Percentiles rank a stretch among this genome's conserved stretches.
These are phyloP conservation scores for Verasper variegatus DNA, from an alignment of 2,113 vertebrate genomes.

Conservation along the genomic window DNA sequence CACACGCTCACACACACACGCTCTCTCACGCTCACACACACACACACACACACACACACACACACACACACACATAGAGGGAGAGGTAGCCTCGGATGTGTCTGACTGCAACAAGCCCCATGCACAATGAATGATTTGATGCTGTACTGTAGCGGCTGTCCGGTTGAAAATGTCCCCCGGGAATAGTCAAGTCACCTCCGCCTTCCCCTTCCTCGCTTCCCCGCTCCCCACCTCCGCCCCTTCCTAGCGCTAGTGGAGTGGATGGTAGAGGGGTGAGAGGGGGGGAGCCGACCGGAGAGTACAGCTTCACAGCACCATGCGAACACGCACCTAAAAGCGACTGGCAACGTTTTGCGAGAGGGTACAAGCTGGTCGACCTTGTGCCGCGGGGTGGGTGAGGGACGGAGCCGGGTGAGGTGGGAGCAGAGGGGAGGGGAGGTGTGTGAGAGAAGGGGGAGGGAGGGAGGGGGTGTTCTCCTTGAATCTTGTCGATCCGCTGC, in stretches of 20 bases:
- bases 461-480: slow-evolving; percentile 51
- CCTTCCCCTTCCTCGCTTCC: not conserved
- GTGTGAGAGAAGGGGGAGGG: not conserved
- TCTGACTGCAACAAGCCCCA: slow-evolving; percentile 32
- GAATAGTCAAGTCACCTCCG: slow-evolving; percentile 52
- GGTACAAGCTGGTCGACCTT: slow-evolving; percentile 77
- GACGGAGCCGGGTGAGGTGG: slow-evolving; percentile 55
- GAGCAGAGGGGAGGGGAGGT: slow-evolving; percentile 9
- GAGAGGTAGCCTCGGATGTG: slow-evolving; percentile 12
- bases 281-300: no score
- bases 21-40: not conserved
- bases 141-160: slow-evolving; percentile 56
- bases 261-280: no score
- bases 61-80: not conserved
- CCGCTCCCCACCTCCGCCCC: slow-evolving; percentile 6
- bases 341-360: slow-evolving; percentile 60
- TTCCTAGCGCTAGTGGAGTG: not conserved
- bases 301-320: slow-evolving; percentile 25
- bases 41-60: not conserved
- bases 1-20: not conserved
- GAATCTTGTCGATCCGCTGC: slow-evolving; percentile 59
- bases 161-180: slow-evolving; percentile 66
- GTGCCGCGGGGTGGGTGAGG: slow-evolving; percentile 64
- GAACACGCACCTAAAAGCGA: slow-evolving; percentile 37
- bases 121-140: slow-evolving; percentile 40